Conservation (phyloP, 2,113 vertebrate species). For the Scopus umbretta region DNA sequence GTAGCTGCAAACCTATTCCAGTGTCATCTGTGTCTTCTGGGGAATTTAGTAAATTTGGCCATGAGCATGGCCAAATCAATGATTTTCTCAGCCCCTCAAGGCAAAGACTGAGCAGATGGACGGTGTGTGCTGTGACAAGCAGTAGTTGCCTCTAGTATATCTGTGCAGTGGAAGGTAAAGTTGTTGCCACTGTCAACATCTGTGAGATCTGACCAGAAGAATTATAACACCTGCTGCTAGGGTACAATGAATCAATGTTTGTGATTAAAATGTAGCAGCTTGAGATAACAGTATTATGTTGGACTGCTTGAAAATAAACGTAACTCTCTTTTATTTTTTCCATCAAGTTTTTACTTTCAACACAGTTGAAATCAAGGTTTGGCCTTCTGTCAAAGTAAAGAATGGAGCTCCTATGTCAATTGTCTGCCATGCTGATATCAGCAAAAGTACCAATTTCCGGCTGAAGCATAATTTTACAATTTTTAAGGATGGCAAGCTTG, state of each 20-base stretch:
- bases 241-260: background rate
- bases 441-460: slow-evolving; percentile 25
- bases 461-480: slow-evolving; percentile 54
- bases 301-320: background rate
- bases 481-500: slow-evolving; percentile 48
- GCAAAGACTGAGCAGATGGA: background rate
- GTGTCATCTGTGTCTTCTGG: background rate
- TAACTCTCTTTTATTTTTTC: background rate
- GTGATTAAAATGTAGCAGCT: background rate
- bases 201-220: background rate
- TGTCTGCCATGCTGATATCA: slow-evolving; percentile 62
- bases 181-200: background rate
- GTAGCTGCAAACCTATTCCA: background rate
- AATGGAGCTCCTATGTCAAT: slow-evolving; percentile 67
- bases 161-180: background rate
- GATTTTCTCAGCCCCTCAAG: background rate
- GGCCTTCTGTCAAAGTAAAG: background rate
- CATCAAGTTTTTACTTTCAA: slow-evolving; percentile 75
- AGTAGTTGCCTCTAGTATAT: background rate
- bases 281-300: background rate
- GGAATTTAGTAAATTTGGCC: background rate
- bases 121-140: background rate
- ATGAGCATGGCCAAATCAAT: background rate
- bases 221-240: background rate
- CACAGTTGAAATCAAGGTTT: slow-evolving; percentile 45